Evolutionary conservation across 2,888 invertebrate species (phyloP), one percentile per base, ranked within the genome.

Genomic region (Lasioglossum malachurum): DNA sequence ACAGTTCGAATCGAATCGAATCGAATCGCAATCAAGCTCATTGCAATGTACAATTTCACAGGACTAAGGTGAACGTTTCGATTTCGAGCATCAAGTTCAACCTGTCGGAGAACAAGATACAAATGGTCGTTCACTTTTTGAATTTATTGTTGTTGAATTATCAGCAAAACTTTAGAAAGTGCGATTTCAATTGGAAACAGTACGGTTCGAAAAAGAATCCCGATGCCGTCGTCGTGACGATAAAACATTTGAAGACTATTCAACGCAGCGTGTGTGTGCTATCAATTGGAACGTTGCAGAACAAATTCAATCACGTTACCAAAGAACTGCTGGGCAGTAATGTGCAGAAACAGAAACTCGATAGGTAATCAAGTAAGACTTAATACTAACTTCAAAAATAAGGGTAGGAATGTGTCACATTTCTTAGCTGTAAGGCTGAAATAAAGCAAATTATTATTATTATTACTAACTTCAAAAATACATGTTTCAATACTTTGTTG

Each of bases 11-110:
- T 5, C 64, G 80, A 49, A 46, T 60, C 8, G 5, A 0, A 49
- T 5, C 64, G 80, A 49, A 46, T 41, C 49, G 19, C 64, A 3
- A 35, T 35, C 0, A 14, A 67, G 60, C 38, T 74, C 78, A 41
- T 31, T 83, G 75, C 82, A 77, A 71, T 72, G 14, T 69, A 35
- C 93, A 14, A 74, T 78, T 46, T 91, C 89, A 82, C 93, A 98
- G 98, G 94, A 97, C 97, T 93, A 98, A 98, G 95, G 96, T 98
- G 75, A 98, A 97, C 93, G 96, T 97, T 67, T 97, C 97, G 0
- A 95, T 98, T 41, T 97, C 97, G 38, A 97, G 97, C 87, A 93
- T 98, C 69, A 98, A 98, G 92, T 94, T 98, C 57, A 98, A 98
- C 95, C 95, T 98, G 57, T 98, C 98, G 0, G 98, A 98, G 93